Percentiles rank a stretch among this genome's conserved stretches.
Conservation (phyloP, 2,888 invertebrate genomes). For the Trichopria drosophilae region DNA sequence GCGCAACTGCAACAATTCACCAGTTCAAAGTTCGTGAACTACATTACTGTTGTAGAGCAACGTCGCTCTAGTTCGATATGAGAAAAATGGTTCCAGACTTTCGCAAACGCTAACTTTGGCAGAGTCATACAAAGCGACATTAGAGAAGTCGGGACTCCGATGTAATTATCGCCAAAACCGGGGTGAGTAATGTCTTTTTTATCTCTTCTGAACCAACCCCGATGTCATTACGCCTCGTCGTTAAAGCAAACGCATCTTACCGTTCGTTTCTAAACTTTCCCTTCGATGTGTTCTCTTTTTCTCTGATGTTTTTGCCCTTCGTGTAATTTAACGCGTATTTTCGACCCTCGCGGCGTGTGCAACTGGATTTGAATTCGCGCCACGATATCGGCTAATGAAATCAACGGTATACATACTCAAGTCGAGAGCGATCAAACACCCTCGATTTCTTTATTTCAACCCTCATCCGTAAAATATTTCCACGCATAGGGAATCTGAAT, state of each 20-base stretch:
- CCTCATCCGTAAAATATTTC: no score
- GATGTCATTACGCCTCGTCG: constrained; percentile 50
- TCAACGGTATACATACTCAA: constrained; percentile 43
- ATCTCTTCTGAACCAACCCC: constrained; percentile 42
- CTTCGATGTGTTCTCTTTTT: background rate
- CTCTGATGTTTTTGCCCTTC: background rate
- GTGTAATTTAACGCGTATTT: constrained; percentile 29
- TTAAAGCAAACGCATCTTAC: constrained; percentile 53
- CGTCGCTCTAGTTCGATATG: no score
- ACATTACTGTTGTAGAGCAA: no score
- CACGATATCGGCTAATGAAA: constrained; percentile 56
- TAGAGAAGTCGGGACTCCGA: constrained; percentile 33
- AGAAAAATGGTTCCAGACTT: no score
- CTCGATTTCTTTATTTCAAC: constrained; percentile 1
- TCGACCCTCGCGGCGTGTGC: background rate
- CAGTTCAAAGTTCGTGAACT: no score
- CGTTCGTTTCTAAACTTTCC: constrained; percentile 18
- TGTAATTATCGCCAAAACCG: constrained; percentile 50
- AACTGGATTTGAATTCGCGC: constrained; percentile 40
- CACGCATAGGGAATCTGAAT: no score
- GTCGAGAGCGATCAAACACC: background rate
- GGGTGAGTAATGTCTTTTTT: constrained; percentile 57
- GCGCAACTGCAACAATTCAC: no score
- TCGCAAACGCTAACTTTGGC: constrained; percentile 14
- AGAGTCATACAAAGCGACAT: constrained; percentile 34